phyloP scores from a whole-genome alignment of 2,113 vertebrate genomes.

The Uria lomvia region DNA sequence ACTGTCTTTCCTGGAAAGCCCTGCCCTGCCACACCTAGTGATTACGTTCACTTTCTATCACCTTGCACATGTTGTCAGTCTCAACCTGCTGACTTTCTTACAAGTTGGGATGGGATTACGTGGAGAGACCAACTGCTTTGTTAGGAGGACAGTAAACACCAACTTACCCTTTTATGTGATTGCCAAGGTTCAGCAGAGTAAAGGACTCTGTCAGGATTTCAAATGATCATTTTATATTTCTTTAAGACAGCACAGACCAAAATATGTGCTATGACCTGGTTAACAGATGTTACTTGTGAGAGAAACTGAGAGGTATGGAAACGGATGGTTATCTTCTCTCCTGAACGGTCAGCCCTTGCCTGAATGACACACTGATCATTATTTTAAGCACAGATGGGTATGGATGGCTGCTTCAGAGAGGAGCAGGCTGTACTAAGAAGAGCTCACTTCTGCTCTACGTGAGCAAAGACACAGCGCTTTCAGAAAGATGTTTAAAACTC shows the following conservation, averaged over 20 bases:
- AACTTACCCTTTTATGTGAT: neutral
- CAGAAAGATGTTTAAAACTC: neutral
- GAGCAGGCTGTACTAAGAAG: neutral
- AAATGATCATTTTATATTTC: neutral
- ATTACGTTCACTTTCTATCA: neutral
- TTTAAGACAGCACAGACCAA: neutral
- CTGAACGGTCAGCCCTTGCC: neutral
- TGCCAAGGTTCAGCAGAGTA: neutral
- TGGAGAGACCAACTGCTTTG: neutral
- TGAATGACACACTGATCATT: neutral
- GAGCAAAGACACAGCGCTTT: neutral
- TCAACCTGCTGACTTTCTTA: neutral
- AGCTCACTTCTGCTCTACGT: neutral
- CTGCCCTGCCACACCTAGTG: neutral
- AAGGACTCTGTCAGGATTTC: neutral
- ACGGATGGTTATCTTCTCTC: neutral
- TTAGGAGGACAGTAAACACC: neutral
- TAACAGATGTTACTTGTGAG: neutral
- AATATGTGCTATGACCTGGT: neutral
- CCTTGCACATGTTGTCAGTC: neutral
- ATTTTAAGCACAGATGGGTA: neutral
- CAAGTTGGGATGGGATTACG: neutral
- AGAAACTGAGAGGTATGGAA: neutral
- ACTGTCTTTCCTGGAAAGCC: neutral
- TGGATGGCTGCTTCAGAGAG: neutral